Evolutionary conservation across 2,113 vertebrate species (phyloP).

Genomic region (Marcusenius ussheri): DNA sequence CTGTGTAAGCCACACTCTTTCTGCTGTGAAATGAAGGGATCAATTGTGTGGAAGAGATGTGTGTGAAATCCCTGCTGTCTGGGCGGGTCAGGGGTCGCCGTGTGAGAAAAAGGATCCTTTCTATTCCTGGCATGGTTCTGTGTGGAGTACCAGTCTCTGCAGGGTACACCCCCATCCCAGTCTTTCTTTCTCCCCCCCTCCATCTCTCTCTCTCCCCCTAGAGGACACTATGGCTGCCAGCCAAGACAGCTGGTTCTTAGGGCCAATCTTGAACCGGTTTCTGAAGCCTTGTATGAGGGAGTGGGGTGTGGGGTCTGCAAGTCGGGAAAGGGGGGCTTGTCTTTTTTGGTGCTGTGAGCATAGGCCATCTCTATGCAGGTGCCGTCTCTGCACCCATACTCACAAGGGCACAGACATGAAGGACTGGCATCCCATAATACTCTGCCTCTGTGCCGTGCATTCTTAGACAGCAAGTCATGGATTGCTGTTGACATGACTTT

Average conservation of each 20-base stretch:
- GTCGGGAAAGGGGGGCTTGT: background rate
- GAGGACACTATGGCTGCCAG: slow-evolving; percentile 72
- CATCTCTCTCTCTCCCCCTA: slow-evolving; percentile 45
- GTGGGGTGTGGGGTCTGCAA: background rate
- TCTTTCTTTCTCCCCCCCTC: slow-evolving; percentile 33
- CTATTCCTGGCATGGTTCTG: slow-evolving; percentile 67
- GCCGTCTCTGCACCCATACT: background rate
- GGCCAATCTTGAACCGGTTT: slow-evolving; percentile 70
- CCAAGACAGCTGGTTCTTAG: slow-evolving; percentile 85
- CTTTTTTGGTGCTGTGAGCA: slow-evolving; percentile 13
- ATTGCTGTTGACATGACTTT: background rate
- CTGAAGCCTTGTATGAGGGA: slow-evolving; percentile 22
- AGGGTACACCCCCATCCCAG: slow-evolving; percentile 60
- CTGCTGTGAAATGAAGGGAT: slow-evolving; percentile 81
- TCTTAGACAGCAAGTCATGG: background rate
- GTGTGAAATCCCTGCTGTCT: slow-evolving; percentile 80
- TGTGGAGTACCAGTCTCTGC: slow-evolving; percentile 76
- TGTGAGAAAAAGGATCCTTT: slow-evolving; percentile 72
- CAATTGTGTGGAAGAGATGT: slow-evolving; percentile 84
- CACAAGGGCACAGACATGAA: background rate
- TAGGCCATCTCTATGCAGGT: background rate
- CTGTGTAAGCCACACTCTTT: slow-evolving; percentile 28
- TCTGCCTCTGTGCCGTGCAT: background rate
- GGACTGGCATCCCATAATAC: background rate
- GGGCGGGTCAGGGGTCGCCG: slow-evolving; percentile 66